Base-by-base conservation (phyloP, 2,113 vertebrate species). In the Dromaius novaehollandiae region DNA sequence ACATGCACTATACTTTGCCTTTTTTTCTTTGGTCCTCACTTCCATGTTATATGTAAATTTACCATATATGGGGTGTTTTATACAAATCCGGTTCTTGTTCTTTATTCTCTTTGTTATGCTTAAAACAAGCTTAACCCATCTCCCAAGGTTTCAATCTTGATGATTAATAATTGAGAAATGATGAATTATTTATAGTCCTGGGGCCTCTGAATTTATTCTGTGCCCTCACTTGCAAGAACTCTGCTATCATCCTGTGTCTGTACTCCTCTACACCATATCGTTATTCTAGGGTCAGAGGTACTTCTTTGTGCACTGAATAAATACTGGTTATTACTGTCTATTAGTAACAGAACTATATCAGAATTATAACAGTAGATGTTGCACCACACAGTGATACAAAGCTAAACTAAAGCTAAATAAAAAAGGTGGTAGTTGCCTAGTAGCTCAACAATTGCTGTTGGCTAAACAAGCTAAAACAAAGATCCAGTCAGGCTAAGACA, bases 111-210 rank as follows among this genome's bases (percentile, higher is more conserved):
- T 87, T 78, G 20, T 71, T 86, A 53, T 71, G 28, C 36, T 89
- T 91, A 70, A 96, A 91, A 34, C 17, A 20, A n/a, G 38, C 82
- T 94, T 82, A 94, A 75, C 66, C n/a, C 32, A 38, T 68, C 71
- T 95, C 85, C 66, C 2, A 25, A 89, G n/a, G 42, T 79, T 94
- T 96, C 70, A 79, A 17, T 85, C 44, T 93, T 60, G 26, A 82
- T 85, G 32, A 93, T 94, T 84, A 94, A 97, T 91, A 93, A 95
- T 88, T 93, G 65, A 96, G 46, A 76, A 69, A 11, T 61, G 21
- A 76, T 96, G 46, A 92, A 95, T 93, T 85, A 94, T 95, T 95
- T 76, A 94, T 15, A 38, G 10, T 61, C 36, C 20, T 7, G 1
- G 1, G 30, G 34, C 14, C 70, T 91, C 93, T 89, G 58, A 78